Evolutionary conservation across 1,140 invertebrate genomes (phyloP).

Genomic region (Lepidotrigona ventralis): DNA sequence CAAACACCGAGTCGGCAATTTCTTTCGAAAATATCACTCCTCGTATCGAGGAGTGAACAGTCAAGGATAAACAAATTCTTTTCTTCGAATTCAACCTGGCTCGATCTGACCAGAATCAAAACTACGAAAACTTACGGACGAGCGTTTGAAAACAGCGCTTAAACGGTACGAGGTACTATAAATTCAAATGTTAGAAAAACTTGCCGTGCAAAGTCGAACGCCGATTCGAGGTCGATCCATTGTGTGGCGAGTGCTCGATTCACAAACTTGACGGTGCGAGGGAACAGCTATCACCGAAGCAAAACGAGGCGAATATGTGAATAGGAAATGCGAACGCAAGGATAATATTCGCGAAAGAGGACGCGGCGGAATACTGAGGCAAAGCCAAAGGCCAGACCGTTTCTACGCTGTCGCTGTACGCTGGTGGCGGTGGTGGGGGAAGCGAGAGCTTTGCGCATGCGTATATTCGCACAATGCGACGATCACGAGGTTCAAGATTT

Average conservation of each 20-base stretch:
- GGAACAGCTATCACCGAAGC: neutral
- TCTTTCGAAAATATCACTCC: neutral
- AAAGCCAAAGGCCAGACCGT: slow-evolving; percentile 45
- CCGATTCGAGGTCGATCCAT: neutral
- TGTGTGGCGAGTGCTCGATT: neutral
- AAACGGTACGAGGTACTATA: no score
- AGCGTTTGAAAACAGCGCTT: neutral
- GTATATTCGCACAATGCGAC: neutral
- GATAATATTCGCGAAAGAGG: slow-evolving; percentile 21
- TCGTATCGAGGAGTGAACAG: no score
- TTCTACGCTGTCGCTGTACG: slow-evolving; percentile 23
- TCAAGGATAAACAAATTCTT: no score
- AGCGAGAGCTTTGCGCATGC: neutral
- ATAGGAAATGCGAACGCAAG: neutral
- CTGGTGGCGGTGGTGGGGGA: neutral
- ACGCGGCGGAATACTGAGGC: slow-evolving; percentile 60
- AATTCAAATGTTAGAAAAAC: slow-evolving; percentile 5
- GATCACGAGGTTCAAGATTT: slow-evolving; percentile 2
- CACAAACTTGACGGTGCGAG: neutral
- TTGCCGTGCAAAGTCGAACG: slow-evolving; percentile 16
- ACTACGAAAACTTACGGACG: no score
- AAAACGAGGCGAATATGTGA: neutral
- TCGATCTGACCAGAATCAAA: no score
- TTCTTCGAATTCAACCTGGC: no score
- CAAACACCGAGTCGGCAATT: no score